These are phyloP conservation scores for Drosophila funebris DNA, from an alignment of 1,140 invertebrate species.

Conservation along the genomic window DNA sequence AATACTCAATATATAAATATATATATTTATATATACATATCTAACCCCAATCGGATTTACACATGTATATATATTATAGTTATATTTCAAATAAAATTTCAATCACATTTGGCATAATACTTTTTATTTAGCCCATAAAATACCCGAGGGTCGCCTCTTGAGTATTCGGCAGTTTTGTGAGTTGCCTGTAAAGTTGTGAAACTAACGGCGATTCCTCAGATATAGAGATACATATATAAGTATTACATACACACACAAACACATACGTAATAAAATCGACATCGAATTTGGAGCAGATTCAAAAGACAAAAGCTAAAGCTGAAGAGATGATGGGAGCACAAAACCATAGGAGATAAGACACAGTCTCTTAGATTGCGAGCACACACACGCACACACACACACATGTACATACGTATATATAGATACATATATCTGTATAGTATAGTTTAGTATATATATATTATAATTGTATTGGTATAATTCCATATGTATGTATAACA, in stretches of 20 bases:
- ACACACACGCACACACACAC: slow-evolving; percentile 18
- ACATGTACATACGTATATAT: slow-evolving; percentile 19
- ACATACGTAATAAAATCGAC: neutral
- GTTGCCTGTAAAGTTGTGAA: neutral
- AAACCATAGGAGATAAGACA: slow-evolving; percentile 24
- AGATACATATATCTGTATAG: slow-evolving; percentile 21
- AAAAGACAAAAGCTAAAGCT: slow-evolving; percentile 36
- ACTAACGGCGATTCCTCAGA: neutral
- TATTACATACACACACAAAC: neutral
- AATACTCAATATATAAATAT: neutral
- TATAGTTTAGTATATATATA: too few relatives aligned
- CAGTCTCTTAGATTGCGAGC: slow-evolving; percentile 15
- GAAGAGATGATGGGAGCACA: slow-evolving; percentile 5
- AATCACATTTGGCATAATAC: slow-evolving; percentile 23
- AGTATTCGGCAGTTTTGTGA: slow-evolving; percentile 39
- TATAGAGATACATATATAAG: slow-evolving; percentile 6
- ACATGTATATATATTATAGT: neutral
- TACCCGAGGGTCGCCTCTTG: neutral
- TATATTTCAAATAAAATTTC: neutral
- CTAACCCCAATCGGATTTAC: too few relatives aligned
- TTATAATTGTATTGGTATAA: slow-evolving; percentile 53
- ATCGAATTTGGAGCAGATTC: neutral
- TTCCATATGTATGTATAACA: slow-evolving; percentile 45
- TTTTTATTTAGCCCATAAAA: slow-evolving; percentile 20
- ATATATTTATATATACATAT: neutral